phyloP scores from a whole-genome alignment of 2,797 vertebrate genomes.

The Pseudochirops corinnae region DNA sequence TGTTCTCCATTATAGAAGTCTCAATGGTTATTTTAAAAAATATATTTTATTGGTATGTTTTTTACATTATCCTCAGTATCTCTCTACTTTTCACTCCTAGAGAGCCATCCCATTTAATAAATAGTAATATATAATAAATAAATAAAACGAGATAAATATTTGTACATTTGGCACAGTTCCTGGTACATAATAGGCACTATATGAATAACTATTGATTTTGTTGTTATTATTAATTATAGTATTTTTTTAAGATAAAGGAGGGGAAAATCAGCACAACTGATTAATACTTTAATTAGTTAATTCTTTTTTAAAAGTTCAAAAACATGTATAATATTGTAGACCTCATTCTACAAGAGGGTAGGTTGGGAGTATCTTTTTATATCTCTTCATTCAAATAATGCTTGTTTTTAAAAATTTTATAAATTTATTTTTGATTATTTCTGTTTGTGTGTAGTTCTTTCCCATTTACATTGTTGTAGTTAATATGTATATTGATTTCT shows the following conservation, averaged over 20 bases:
- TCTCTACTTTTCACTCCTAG: neutral
- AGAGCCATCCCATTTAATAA: neutral
- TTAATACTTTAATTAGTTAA: neutral
- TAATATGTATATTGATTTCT: neutral
- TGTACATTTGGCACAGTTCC: neutral
- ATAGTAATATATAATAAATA: neutral
- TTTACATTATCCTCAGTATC: neutral
- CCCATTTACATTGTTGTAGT: neutral
- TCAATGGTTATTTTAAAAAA: neutral
- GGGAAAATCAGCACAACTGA: neutral
- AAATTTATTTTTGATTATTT: neutral
- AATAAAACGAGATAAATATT: neutral
- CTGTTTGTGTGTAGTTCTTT: neutral
- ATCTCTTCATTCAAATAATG: neutral
- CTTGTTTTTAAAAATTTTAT: neutral
- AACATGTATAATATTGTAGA: neutral
- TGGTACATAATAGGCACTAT: neutral
- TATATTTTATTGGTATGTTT: neutral
- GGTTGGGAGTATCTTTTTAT: neutral
- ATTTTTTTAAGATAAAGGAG: neutral
- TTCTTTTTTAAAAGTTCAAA: neutral
- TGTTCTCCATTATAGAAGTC: neutral
- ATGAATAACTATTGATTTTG: neutral
- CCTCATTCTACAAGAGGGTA: neutral
- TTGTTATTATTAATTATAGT: neutral